Percentiles rank a stretch among this genome's conserved stretches.
Evolutionary conservation across 2,888 invertebrate species (phyloP).

Genomic region (Melipona beecheii): DNA sequence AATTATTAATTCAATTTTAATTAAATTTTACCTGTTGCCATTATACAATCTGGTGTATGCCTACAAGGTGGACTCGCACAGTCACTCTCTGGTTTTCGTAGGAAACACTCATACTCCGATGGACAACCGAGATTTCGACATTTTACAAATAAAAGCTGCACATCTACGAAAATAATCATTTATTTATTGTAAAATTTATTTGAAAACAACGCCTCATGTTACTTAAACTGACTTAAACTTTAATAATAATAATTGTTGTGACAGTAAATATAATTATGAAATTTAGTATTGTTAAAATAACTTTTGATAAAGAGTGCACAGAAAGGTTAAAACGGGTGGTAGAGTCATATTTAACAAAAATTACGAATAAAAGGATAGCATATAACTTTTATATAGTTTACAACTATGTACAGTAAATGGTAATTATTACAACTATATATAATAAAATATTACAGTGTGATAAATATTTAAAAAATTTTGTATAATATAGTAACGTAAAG

Average conservation of each 20-base stretch:
- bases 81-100: constrained; percentile 68
- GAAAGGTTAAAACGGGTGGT: neutral
- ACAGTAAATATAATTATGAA: too few species aligned
- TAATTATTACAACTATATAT: neutral
- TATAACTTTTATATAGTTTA: neutral
- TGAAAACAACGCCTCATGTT: too few species aligned
- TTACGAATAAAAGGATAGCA: neutral
- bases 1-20: too few species aligned
- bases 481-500: neutral
- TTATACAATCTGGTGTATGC: constrained; percentile 74
- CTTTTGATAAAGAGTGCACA: too few species aligned
- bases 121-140: constrained; percentile 75
- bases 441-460: neutral
- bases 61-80: constrained; percentile 69
- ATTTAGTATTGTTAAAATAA: too few species aligned
- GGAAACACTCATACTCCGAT: constrained; percentile 77
- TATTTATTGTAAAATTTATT: too few species aligned
- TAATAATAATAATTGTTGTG: too few species aligned
- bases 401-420: too few species aligned
- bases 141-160: constrained; percentile 67
- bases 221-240: too few species aligned
- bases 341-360: neutral
- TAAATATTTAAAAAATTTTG: neutral
- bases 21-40: constrained; percentile 58
- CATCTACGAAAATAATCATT: constrained; percentile 65